Evolutionary conservation across 1,140 invertebrate genomes (phyloP), one percentile per base, ranked within the genome.

Genomic region (Danaus plexippus): DNA sequence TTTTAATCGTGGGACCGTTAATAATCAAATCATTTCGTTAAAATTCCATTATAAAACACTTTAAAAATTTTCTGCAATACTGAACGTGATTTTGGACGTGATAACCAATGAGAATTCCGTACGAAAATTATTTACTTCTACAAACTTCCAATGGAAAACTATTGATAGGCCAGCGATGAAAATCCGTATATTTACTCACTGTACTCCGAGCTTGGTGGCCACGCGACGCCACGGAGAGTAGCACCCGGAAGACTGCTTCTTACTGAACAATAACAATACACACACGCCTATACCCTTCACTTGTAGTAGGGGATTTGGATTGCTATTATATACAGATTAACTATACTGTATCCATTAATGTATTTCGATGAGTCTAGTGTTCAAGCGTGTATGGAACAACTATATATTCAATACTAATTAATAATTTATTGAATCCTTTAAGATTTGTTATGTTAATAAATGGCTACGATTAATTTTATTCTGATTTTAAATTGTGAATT

Each of bases 161-260:
- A 32, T 22, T 5, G 51, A 47, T 11, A 12, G 43, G 40, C 44
- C 58, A 53, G 41, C 59, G 63, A 66, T 66, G 51, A 62, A 66
- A 66, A 66, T 66, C 56, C 56, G 63, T 57, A 44, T 53, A 66
- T 54, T 61, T 57, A 95, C 94, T 95, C 95, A 96, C 94, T 95
- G 95, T 89, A 96, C 94, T 92, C 94, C 94, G 73, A 96, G 92
- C 88, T 95, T 96, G 87, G 93, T 95, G 85, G 94, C 94, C 84
- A 96, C 94, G 87, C 94, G 92, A 77, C 93, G 92, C 94, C 94
- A 96, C 89, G 94, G 94, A 76, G 94, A 95, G 90, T 94, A 94
- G 90, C 93, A 92, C 61, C 87, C 87, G 71, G 88, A 87, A 55
- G 73, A 67, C 85, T 90, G 88, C 87, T 90, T 91, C 90, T 90